Evolutionary conservation across 2,113 vertebrate genomes (phyloP).

Genomic region (Thalassarche chlororhynchos): DNA sequence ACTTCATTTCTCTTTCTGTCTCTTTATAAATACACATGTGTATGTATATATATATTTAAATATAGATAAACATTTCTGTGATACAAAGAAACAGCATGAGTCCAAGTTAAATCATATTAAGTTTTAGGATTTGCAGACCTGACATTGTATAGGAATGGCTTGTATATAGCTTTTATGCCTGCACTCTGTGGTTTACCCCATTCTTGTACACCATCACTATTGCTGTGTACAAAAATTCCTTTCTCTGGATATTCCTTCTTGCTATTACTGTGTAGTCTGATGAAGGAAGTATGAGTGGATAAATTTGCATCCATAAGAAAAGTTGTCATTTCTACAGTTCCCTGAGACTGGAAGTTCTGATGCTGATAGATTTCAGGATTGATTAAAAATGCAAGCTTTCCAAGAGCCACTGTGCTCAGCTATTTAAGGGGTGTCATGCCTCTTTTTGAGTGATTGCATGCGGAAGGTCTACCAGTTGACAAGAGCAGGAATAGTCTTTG

Average conservation of each 20-base stretch:
- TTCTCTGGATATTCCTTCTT: neutral
- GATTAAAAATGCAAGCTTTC: neutral
- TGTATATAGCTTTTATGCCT: neutral
- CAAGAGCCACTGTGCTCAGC: neutral
- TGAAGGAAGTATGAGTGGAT: neutral
- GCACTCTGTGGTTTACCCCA: neutral
- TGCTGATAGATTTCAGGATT: neutral
- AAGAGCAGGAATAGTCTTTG: neutral
- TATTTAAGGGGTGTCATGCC: neutral
- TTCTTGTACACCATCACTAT: neutral
- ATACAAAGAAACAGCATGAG: neutral
- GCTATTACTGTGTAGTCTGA: neutral
- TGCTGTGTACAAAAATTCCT: neutral
- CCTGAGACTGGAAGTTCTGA: neutral
- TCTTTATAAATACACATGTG: neutral
- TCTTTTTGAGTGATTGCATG: neutral
- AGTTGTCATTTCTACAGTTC: neutral
- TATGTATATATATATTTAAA: neutral
- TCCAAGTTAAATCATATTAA: neutral
- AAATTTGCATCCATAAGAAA: neutral
- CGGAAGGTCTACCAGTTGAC: neutral
- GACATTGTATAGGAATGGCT: neutral
- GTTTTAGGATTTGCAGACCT: neutral
- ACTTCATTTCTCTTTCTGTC: neutral
- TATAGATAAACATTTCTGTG: neutral